These are phyloP conservation scores for Nasua narica DNA, from an alignment of 2,797 vertebrate genomes.

Conservation along the genomic window DNA sequence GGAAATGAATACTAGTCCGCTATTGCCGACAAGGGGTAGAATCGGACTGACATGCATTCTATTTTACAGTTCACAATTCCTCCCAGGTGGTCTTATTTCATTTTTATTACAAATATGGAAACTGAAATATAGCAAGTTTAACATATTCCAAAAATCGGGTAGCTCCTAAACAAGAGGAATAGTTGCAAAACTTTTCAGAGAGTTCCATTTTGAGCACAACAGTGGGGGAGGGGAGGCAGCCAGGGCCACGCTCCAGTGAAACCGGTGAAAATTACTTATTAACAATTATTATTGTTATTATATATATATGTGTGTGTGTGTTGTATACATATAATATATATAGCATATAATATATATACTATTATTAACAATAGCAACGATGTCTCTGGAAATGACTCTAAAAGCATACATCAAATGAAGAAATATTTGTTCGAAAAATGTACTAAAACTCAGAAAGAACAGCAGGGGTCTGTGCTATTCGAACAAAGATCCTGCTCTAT, in stretches of 20 bases:
- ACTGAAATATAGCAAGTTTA: background rate
- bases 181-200: background rate
- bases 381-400: background rate
- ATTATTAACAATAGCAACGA: background rate
- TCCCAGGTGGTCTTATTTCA: background rate
- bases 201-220: background rate
- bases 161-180: background rate
- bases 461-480: background rate
- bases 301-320: too few relatives aligned
- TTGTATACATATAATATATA: too few relatives aligned
- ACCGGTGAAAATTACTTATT: background rate
- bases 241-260: background rate
- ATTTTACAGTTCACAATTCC: background rate
- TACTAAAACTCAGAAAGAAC: background rate
- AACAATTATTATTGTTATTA: too few relatives aligned
- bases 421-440: background rate
- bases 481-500: background rate
- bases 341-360: too few relatives aligned
- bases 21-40: background rate
- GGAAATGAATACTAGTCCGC: background rate
- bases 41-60: background rate
- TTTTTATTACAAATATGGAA: background rate
- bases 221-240: background rate
- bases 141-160: background rate
- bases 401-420: background rate